Conservation (phyloP, 2,888 invertebrate species). For the Dicycla oo region DNA sequence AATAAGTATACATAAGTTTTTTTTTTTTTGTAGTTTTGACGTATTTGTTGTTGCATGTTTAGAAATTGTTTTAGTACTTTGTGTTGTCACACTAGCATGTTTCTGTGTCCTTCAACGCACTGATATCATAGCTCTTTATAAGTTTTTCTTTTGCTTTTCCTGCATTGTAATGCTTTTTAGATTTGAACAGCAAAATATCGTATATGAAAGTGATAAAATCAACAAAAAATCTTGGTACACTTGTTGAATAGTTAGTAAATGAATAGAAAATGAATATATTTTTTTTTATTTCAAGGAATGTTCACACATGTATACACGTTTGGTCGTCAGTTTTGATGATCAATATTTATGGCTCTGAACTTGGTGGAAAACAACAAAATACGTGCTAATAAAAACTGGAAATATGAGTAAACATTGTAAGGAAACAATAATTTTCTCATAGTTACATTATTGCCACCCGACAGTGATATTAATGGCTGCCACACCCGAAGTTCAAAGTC, state of each 20-base stretch:
- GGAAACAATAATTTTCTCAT: conserved; percentile 16
- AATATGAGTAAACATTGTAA: conserved; percentile 25
- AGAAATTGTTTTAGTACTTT: conserved; percentile 56
- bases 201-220: conserved; percentile 72
- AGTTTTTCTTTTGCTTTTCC: conserved; percentile 78
- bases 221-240: conserved; percentile 81
- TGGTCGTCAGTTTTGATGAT: conserved; percentile 71
- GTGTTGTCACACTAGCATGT: conserved; percentile 80
- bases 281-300: conserved; percentile 84
- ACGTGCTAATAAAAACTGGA: neutral
- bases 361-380: conserved; percentile 48
- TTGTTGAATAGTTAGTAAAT: conserved; percentile 69
- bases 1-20: conserved; percentile 45
- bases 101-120: conserved; percentile 88
- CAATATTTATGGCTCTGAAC: conserved; percentile 71
- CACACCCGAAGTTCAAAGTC: conserved; percentile 71
- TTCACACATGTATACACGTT: conserved; percentile 84
- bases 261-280: conserved; percentile 76
- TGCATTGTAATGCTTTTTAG: conserved; percentile 79
- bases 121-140: conserved; percentile 83
- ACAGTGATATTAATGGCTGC: neutral
- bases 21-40: conserved; percentile 52
- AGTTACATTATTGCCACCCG: neutral
- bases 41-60: conserved; percentile 69
- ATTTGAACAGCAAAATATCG: conserved; percentile 83